phyloP scores from a whole-genome alignment of 2,888 invertebrate genomes.

The Conops quadrifasciatus region DNA sequence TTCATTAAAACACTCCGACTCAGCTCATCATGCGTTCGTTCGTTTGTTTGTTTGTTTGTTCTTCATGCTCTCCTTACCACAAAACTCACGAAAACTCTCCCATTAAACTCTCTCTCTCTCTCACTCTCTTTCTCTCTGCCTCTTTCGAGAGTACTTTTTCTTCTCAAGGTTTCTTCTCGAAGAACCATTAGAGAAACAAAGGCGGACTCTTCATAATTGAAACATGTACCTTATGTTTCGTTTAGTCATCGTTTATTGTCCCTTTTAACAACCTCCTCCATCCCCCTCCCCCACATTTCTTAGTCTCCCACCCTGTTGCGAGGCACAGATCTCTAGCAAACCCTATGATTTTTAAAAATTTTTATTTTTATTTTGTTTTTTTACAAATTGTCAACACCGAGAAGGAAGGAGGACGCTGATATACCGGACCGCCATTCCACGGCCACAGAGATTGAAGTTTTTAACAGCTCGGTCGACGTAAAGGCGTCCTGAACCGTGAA shows the following conservation, averaged over 20 bases:
- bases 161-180: too few species aligned
- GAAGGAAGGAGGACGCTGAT: constrained; percentile 50
- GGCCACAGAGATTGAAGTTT: constrained; percentile 57
- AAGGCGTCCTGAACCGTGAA: constrained; percentile 38
- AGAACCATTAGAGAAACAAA: too few species aligned
- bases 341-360: not conserved
- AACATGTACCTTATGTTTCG: too few species aligned
- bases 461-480: constrained; percentile 44
- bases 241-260: too few species aligned
- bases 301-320: not conserved
- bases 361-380: constrained; percentile 2
- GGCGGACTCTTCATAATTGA: too few species aligned
- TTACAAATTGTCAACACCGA: constrained; percentile 21
- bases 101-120: constrained; percentile 16
- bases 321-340: too few species aligned
- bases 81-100: constrained; percentile 38
- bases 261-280: too few species aligned
- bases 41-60: constrained; percentile 45
- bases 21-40: constrained; percentile 45
- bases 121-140: not conserved
- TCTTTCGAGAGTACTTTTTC: too few species aligned
- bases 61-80: constrained; percentile 47
- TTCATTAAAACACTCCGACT: constrained; percentile 23
- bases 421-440: constrained; percentile 47
- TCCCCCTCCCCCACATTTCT: constrained; percentile 11